Evolutionary conservation across 2,113 vertebrate species (phyloP).

Genomic region (Charina bottae): DNA sequence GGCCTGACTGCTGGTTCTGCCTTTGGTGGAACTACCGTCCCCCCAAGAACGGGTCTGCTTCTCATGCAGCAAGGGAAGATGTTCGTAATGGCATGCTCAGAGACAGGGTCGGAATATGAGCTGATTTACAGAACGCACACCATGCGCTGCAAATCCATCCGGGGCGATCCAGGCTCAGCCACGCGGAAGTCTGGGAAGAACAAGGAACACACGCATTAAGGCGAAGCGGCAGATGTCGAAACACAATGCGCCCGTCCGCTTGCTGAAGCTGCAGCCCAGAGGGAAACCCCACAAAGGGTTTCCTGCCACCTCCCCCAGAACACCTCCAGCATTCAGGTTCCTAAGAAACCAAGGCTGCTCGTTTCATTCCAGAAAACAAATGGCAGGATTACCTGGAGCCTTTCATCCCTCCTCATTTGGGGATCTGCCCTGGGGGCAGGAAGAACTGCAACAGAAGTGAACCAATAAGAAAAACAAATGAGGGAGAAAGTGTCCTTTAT

Average conservation of each 20-base stretch:
- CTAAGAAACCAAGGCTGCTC: neutral
- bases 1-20: neutral
- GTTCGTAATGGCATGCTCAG: neutral
- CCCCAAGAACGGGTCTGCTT: constrained; percentile 20
- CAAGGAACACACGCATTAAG: neutral
- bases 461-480: constrained; percentile 15
- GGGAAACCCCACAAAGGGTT: neutral
- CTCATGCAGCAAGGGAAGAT: constrained; percentile 37
- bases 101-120: constrained; percentile 45
- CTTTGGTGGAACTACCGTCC: neutral
- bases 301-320: neutral
- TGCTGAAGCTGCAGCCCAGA: neutral
- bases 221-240: neutral
- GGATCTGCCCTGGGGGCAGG: constrained; percentile 75
- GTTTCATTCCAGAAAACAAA: neutral
- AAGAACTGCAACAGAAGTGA: constrained; percentile 64
- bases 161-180: constrained; percentile 54
- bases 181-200: constrained; percentile 61
- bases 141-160: constrained; percentile 39
- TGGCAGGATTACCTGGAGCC: constrained; percentile 56
- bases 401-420: constrained; percentile 79
- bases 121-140: constrained; percentile 59
- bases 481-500: neutral
- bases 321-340: neutral
- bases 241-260: neutral